Percentiles rank a stretch among this genome's conserved stretches.
Conservation (phyloP, 2,888 invertebrate species). For the Brenthis hecate region DNA sequence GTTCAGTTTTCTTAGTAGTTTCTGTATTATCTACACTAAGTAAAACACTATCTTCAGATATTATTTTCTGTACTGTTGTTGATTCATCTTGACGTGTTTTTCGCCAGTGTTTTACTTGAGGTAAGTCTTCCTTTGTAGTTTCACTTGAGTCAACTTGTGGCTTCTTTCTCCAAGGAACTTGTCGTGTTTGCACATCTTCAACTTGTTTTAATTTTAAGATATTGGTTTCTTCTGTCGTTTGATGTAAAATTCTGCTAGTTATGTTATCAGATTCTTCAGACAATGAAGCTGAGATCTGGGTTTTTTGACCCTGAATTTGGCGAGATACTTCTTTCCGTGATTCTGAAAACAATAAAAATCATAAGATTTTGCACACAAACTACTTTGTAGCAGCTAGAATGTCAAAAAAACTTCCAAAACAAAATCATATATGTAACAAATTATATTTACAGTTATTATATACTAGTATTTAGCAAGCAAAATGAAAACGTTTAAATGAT, state of each 20-base stretch:
- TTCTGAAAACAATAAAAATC: slow-evolving; percentile 51
- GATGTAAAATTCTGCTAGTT: slow-evolving; percentile 52
- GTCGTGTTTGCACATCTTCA: slow-evolving; percentile 60
- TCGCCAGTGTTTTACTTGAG: slow-evolving; percentile 53
- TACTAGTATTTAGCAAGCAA: too few relatives aligned
- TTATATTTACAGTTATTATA: too few relatives aligned
- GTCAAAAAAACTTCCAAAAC: too few relatives aligned
- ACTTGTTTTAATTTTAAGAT: slow-evolving; percentile 61
- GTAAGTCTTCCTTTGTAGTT: slow-evolving; percentile 41
- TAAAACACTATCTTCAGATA: slow-evolving; percentile 45
- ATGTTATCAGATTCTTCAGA: slow-evolving; percentile 47
- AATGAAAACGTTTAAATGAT: too few relatives aligned
- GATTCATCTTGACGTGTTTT: slow-evolving; percentile 45
- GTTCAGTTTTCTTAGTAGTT: slow-evolving; percentile 25
- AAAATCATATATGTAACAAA: too few relatives aligned
- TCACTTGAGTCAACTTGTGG: slow-evolving; percentile 42
- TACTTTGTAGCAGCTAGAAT: not conserved
- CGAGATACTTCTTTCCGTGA: slow-evolving; percentile 52
- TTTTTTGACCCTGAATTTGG: slow-evolving; percentile 59
- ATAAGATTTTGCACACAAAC: not conserved
- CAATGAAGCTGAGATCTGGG: slow-evolving; percentile 47
- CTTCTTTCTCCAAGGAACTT: slow-evolving; percentile 67
- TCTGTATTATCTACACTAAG: slow-evolving; percentile 41
- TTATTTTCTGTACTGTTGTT: slow-evolving; percentile 35
- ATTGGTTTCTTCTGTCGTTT: slow-evolving; percentile 69